A percentile compares a stretch with the other conserved stretches of the same genome.
Conservation (phyloP, 1,140 invertebrate species). For the Anastrepha obliqua region DNA sequence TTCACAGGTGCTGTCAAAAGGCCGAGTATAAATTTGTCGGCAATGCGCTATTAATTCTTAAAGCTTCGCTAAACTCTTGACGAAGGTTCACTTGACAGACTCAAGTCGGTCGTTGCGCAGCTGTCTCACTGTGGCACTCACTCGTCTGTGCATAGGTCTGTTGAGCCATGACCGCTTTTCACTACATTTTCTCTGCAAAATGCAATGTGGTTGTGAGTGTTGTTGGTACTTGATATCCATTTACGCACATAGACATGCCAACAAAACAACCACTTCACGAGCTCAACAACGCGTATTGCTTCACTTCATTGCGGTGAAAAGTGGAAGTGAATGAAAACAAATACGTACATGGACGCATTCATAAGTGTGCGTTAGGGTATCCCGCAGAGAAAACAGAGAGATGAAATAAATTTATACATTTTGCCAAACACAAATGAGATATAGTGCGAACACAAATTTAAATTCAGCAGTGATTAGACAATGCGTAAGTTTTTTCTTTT, state of each 20-base stretch:
- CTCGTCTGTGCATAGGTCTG: background rate
- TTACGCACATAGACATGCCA: background rate
- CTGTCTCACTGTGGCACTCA: background rate
- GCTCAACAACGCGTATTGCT: background rate
- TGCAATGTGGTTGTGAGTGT: background rate
- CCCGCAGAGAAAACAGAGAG: background rate
- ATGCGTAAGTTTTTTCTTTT: background rate
- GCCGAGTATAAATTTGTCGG: conserved; percentile 66
- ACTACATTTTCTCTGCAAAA: background rate
- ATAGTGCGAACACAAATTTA: too few relatives aligned
- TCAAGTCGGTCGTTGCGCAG: conserved; percentile 5
- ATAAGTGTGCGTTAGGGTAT: background rate
- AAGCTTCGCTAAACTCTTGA: conserved; percentile 59
- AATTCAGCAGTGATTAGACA: background rate
- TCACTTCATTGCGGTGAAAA: background rate
- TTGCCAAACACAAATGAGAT: too few relatives aligned
- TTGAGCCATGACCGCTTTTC: background rate
- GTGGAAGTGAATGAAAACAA: background rate
- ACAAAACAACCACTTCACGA: background rate
- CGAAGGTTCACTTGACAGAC: conserved; percentile 51
- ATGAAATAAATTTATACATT: too few relatives aligned
- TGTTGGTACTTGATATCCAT: conserved; percentile 11
- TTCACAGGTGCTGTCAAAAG: background rate
- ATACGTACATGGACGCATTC: background rate
- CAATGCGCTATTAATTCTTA: conserved; percentile 68